Conservation (phyloP, 2,113 vertebrate species). For the Saccopteryx leptura region DNA sequence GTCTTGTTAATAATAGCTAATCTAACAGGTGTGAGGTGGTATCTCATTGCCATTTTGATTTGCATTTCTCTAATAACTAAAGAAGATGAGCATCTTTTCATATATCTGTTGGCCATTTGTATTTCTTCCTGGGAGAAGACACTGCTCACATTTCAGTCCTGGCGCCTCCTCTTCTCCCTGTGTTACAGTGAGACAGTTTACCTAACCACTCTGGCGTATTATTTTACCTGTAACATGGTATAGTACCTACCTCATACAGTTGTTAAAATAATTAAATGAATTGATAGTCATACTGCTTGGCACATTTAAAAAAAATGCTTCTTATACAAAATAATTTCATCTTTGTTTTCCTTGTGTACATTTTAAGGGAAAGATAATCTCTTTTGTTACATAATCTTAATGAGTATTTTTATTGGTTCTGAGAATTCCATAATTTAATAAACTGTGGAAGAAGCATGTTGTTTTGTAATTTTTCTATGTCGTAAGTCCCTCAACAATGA, state of each 20-base stretch:
- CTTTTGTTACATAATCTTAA: neutral
- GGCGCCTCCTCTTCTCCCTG: neutral
- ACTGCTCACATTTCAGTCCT: neutral
- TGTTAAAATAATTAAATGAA: neutral
- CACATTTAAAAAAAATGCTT: neutral
- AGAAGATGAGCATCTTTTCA: too few species aligned
- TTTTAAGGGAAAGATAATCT: neutral
- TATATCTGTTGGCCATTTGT: too few species aligned
- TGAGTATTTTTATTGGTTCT: slow-evolving; percentile 21
- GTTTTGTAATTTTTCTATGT: neutral
- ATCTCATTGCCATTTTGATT: too few species aligned
- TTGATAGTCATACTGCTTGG: neutral
- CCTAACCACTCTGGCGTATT: neutral
- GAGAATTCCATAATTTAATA: neutral
- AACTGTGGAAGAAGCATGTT: neutral
- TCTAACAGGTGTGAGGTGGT: too few species aligned
- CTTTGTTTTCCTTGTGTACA: neutral
- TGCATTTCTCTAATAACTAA: too few species aligned
- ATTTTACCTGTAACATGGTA: neutral
- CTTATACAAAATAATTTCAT: neutral
- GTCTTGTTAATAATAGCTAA: too few species aligned
- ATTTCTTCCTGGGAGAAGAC: too few species aligned
- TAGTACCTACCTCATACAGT: neutral
- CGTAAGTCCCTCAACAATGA: neutral
- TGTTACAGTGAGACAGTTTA: neutral